Conservation (phyloP, 2,888 invertebrate genomes). For the Druceiella hillmani region DNA sequence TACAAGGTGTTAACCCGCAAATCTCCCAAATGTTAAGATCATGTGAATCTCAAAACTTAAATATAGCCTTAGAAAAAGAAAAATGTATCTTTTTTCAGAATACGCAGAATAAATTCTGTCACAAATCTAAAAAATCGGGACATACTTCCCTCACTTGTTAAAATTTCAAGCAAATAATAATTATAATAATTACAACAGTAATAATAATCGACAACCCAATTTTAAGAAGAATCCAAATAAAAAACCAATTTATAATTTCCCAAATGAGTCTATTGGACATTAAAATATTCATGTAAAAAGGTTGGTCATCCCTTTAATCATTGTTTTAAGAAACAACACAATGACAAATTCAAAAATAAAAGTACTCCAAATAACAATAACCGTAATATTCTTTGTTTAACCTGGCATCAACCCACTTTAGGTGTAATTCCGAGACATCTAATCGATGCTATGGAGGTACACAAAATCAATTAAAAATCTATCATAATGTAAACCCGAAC, state of each 20-base stretch:
- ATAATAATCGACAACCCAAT: background rate
- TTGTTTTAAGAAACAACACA: background rate
- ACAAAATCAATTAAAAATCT: background rate
- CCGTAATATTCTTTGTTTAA: background rate
- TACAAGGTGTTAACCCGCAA: constrained; percentile 2
- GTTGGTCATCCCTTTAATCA: background rate
- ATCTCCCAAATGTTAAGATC: constrained; percentile 7
- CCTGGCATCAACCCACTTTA: background rate
- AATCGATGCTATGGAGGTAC: background rate
- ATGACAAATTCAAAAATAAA: background rate
- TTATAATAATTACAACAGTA: background rate
- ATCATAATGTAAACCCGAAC: background rate
- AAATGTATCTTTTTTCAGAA: constrained; percentile 2
- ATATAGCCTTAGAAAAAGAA: constrained; percentile 6
- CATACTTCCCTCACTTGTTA: constrained; percentile 2
- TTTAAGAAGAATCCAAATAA: background rate
- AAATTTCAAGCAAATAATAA: background rate
- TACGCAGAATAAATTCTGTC: background rate
- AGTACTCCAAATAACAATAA: background rate
- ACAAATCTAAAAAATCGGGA: constrained; percentile 3
- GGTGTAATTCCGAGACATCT: background rate
- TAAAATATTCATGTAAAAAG: constrained; percentile 3
- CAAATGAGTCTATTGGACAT: background rate
- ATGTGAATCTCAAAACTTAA: background rate
- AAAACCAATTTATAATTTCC: background rate